Base-by-base conservation (phyloP, 2,113 vertebrate genomes). In the Equus quagga region DNA sequence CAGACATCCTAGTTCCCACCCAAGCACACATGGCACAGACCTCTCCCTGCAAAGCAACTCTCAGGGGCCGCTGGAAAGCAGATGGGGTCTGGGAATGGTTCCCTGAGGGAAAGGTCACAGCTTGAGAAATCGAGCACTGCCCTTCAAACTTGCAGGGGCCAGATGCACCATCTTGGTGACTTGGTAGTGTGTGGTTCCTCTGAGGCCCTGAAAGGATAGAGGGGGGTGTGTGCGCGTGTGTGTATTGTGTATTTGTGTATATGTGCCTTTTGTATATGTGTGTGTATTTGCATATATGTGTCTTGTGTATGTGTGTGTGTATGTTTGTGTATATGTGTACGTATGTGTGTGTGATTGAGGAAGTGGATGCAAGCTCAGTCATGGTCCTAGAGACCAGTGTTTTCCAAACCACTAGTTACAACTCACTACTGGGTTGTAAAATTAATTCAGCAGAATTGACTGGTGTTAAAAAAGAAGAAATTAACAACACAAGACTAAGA, bases 21-120 rank as follows among this genome's bases (percentile, higher is more conserved):
- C 49, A 11, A 14, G 2, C 2, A 31, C 0, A 0, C 9, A 12
- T 9, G 4, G 11, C 64, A 60, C 17, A 41, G 14, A 60, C 17
- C 62, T 70, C 51, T 62, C 62, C 21, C 28, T 56, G 1, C 15
- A 23, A 21, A 58, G 64, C 23, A 31, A 21, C n/a, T 41, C 9
- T 24, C 5, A 41, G 46, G 54, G 41, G 54, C 56, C 10, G 2
- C 5, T 44, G 7, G 69, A 56, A 72, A 60, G 58, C 36, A 41
- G 44, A n/a, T 21, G 1, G 11, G 54, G 26, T 24, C 33, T 11
- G 13, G 65, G 9, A 33, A 28, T 24, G 46, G 44, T 80, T 31
- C 62, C 65, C 15, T 0, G 2, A 51, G 69, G 41, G 75, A 64
- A 67, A 26, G 23, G 13, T n/a, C 36, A 58, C 23, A 26, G 56